Evolutionary conservation across 2,113 vertebrate species (phyloP), one percentile per base, ranked within the genome.

Genomic region (Periophthalmus modestus): DNA sequence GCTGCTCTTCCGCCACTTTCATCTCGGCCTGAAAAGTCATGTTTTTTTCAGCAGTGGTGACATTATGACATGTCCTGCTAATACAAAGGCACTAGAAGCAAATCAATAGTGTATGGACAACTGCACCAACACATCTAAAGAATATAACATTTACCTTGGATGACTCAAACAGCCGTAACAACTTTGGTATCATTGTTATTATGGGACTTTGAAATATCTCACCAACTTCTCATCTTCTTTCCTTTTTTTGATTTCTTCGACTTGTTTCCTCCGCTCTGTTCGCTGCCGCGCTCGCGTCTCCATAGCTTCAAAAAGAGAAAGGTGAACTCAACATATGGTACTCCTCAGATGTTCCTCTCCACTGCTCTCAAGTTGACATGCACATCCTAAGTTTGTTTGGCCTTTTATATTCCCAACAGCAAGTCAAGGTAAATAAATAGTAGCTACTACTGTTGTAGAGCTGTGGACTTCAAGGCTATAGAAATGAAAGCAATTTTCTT

Each of bases 271-370:
- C 65, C 92, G 89, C 89, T 95, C 93, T 50, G 93, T 91, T 1
- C 97, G 92, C 76, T 93, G 94, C 43, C 43, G 81, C 13, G 96
- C 96, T 73, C 96, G 95, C 80, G 94, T 94, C 88, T 98, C 95
- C 96, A 98, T 98, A 54, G 95, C 97, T 98, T 87, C 46, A 70
- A n/a, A 80, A 59, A 73, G 47, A 68, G 18, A 19, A 54, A 52
- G 10, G 13, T 34, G 14, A 75, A 69, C 1, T 50, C 50, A 52
- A 24, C 1, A 47, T 4, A 68, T 48, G 1, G 7, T 36, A 47
- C 70, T 71, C 48, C 24, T 59, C 33, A 73, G n/a, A n/a, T 10
- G 19, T 76, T 71, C 66, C 21, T 58, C 33, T 73, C 5, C 9
- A 10, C 24, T 13, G 28, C n/a, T 70, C 52, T 62, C 39, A 55